A percentile compares a stretch with the other conserved stretches of the same genome.
Conservation (phyloP, 2,113 vertebrate genomes). For the Dermatemys mawii region DNA sequence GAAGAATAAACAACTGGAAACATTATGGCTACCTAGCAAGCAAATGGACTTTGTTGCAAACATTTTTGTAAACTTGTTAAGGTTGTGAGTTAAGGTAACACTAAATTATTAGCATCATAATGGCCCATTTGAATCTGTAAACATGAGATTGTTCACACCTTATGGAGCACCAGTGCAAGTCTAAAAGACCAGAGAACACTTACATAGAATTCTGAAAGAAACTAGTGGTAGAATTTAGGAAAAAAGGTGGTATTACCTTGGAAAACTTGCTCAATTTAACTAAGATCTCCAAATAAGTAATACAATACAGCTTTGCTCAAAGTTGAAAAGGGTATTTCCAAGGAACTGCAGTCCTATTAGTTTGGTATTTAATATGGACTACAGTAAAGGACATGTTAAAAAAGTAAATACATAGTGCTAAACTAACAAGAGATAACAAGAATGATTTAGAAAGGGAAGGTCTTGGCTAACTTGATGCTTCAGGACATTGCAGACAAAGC, state of each 20-base stretch:
- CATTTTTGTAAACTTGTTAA: neutral
- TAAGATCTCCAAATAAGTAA: constrained; percentile 61
- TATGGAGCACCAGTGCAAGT: constrained; percentile 22
- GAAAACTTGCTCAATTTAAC: constrained; percentile 51
- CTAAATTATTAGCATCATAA: neutral
- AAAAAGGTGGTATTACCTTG: constrained; percentile 25
- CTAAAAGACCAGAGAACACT: neutral
- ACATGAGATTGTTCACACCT: constrained; percentile 28
- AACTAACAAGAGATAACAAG: constrained; percentile 75
- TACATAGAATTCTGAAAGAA: constrained; percentile 17
- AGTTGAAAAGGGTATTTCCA: constrained; percentile 75
- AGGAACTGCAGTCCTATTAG: constrained; percentile 50
- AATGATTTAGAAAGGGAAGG: constrained; percentile 76
- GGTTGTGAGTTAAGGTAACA: neutral
- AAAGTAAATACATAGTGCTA: constrained; percentile 72
- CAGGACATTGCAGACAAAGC: constrained; percentile 71
- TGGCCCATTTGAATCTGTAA: constrained; percentile 15
- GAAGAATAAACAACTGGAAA: neutral
- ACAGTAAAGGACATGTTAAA: constrained; percentile 60
- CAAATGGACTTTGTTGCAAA: neutral
- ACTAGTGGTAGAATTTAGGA: neutral
- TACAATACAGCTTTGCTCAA: constrained; percentile 37
- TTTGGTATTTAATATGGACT: constrained; percentile 66
- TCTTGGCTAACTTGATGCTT: constrained; percentile 72
- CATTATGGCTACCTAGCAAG: neutral